Evolutionary conservation across 2,797 vertebrate species (phyloP).

Genomic region (Schizopygopsis malacanthus): DNA sequence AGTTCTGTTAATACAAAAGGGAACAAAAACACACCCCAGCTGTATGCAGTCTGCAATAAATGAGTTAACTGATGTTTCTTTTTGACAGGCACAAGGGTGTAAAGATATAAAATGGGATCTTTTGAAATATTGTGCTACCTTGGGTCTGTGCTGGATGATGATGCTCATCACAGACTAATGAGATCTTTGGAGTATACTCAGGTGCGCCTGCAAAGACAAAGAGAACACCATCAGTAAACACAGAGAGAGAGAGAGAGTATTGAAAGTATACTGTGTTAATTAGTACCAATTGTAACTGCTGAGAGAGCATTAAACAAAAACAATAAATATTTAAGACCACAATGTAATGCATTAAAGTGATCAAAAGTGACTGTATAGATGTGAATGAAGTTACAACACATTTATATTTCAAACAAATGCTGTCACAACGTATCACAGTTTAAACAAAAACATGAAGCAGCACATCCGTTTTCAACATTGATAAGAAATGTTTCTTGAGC

Average conservation of each 20-base stretch:
- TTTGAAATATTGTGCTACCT: slow-evolving; percentile 76
- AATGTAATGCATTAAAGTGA: neutral
- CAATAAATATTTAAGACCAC: neutral
- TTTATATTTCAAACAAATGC: neutral
- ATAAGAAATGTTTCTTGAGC: neutral
- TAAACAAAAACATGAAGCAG: neutral
- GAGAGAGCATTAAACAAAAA: neutral
- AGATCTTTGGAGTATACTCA: slow-evolving; percentile 77
- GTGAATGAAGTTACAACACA: neutral
- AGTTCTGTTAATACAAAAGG: slow-evolving; percentile 28
- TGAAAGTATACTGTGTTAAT: neutral
- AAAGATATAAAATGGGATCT: slow-evolving; percentile 54
- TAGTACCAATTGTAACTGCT: neutral
- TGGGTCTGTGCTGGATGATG: slow-evolving; percentile 76
- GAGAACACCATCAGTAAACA: slow-evolving; percentile 61
- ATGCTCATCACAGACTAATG: slow-evolving; percentile 83
- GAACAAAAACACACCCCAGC: slow-evolving; percentile 27
- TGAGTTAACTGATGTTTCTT: slow-evolving; percentile 39
- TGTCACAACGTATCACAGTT: neutral
- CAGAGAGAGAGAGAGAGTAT: slow-evolving; percentile 3
- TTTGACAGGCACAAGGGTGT: slow-evolving; percentile 29
- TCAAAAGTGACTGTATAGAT: neutral
- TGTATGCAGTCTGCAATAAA: slow-evolving; percentile 26
- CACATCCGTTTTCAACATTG: neutral
- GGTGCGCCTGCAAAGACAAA: slow-evolving; percentile 77